Evolutionary conservation across 30 jellyfish, hydroid and myxozoan species (phyloP).

Genomic region (Catostylus mosaicus): DNA sequence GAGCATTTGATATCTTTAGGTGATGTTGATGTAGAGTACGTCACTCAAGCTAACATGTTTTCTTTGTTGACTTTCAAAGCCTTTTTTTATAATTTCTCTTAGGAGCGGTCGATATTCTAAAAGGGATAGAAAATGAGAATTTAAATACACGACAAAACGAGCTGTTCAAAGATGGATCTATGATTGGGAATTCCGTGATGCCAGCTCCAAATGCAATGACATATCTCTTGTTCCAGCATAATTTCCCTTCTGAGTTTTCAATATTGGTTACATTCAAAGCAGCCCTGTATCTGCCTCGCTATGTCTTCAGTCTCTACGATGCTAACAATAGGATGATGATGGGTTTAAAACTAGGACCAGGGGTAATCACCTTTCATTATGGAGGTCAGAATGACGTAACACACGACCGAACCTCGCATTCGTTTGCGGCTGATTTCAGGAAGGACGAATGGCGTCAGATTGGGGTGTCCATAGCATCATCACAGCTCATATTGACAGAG

Average conservation of each 20-base stretch:
- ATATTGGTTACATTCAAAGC: conserved; percentile 64
- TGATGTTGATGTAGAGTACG: too few relatives aligned
- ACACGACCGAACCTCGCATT: conserved; percentile 55
- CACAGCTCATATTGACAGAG: conserved; percentile 49
- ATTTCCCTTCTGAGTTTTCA: conserved; percentile 69
- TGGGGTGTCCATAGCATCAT: conserved; percentile 63
- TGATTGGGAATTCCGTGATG: conserved; percentile 20
- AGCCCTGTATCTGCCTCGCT: conserved; percentile 61
- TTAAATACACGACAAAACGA: conserved; percentile 32
- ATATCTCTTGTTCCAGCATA: conserved; percentile 65
- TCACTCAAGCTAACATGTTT: too few relatives aligned
- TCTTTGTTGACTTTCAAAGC: not conserved
- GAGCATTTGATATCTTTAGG: not conserved
- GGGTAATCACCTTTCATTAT: conserved; percentile 49
- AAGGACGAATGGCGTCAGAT: conserved; percentile 75
- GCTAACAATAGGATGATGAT: conserved; percentile 89
- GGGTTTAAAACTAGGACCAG: conserved; percentile 84
- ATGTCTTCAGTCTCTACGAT: conserved; percentile 73
- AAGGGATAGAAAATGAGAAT: conserved; percentile 45
- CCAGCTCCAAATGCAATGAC: conserved; percentile 76
- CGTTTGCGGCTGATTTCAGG: conserved; percentile 68
- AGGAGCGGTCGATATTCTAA: conserved; percentile 51
- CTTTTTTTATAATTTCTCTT: not conserved
- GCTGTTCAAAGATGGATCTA: conserved; percentile 19
- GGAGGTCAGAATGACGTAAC: conserved; percentile 64